Evolutionary conservation across 2,888 invertebrate species (phyloP), one percentile per base, ranked within the genome.

Genomic region (Hypsopygia costalis): DNA sequence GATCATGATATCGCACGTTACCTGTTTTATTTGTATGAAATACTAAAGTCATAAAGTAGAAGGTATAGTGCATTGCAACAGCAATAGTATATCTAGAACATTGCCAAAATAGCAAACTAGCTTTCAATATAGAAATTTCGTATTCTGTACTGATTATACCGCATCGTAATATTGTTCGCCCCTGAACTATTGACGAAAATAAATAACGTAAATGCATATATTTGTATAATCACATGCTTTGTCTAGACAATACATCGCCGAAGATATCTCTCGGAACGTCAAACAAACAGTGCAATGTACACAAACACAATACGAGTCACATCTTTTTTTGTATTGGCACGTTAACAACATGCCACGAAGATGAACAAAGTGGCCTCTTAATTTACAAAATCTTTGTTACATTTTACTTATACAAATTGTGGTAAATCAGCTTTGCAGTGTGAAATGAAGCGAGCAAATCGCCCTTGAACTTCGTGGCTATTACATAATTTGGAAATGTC

Each of bases 241-340:
- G 63, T 63, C 67, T 65, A 68, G 65, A 64, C 50, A 63, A 55
- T 47, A 41, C 43, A 58, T 52, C 58, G 60, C 55, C 65, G 30
- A 41, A 45, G 45, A 49, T 45, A 44, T 47, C 41, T 44, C 48
- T 43, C 43, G 45, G 47, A 49, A 51, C 43, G 45, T 54, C 44
- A 51, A 58, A 57, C 52, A 60, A 49, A 16, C 47, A 58, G 47
- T 57, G 60, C 56, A 58, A 55, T 58, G 56, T 51, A 54, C 55
- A 55, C 50, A 52, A 51, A 57, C 47, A 54, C 25, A 40, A 36
- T 35, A 16, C 53, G 42, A 58, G 51, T 58, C 66, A 63, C 53
- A 54, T 62, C 51, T 72, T 67, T 66, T 64, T 63, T 44, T 44
- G 54, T 51, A 52, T 55, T 73, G 70, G 74, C 75, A 74, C 65